These are phyloP conservation scores for Argyrosomus japonicus DNA, from an alignment of 2,113 vertebrate species.

Conservation along the genomic window DNA sequence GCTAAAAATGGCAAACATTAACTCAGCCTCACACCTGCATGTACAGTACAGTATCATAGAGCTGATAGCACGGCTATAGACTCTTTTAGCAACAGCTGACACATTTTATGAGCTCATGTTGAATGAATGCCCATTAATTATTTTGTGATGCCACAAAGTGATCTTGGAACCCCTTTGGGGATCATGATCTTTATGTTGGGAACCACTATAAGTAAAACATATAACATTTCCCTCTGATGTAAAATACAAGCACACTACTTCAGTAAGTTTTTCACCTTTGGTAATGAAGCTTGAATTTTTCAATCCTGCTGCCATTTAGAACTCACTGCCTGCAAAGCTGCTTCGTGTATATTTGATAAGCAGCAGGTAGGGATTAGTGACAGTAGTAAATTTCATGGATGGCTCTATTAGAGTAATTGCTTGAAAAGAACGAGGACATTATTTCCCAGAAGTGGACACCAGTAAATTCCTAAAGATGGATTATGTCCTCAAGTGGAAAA, in stretches of 20 bases:
- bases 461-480: constrained; percentile 27
- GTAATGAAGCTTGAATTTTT: background rate
- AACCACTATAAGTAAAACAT: background rate
- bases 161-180: background rate
- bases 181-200: background rate
- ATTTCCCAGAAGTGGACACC: constrained; percentile 43
- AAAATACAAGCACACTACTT: background rate
- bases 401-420: constrained; percentile 53
- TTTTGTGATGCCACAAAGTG: background rate
- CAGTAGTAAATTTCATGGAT: constrained; percentile 32
- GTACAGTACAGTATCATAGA: background rate
- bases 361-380: constrained; percentile 26
- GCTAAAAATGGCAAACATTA: no score
- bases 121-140: background rate
- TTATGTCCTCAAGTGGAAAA: background rate
- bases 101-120: background rate
- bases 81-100: background rate
- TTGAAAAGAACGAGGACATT: constrained; percentile 48
- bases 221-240: background rate
- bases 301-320: background rate
- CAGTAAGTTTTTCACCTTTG: background rate
- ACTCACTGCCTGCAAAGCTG: background rate
- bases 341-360: constrained; percentile 10
- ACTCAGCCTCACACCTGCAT: background rate
- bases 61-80: background rate